Base-by-base conservation (phyloP, 2,113 vertebrate species). In the Pungitius pungitius region DNA sequence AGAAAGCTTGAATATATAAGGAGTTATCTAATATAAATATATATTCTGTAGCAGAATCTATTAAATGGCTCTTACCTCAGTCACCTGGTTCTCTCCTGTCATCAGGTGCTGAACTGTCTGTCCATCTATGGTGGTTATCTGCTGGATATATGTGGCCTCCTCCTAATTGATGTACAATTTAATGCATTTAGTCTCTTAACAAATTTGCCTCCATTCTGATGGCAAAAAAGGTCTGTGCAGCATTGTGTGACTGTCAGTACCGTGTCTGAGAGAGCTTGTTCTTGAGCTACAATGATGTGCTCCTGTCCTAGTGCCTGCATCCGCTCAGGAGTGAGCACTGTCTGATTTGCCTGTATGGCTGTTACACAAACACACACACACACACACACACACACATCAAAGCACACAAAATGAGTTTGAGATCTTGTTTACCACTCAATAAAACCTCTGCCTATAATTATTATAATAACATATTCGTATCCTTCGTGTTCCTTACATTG, bases 101-200 rank as follows among this genome's bases (percentile, higher is more conserved):
- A 99, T 96, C 57, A 99, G 91, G 72, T 99, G 97, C 91, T 98
- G 97, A 17, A 99, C 95, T 0, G 95, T 98, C 90, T 98, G 96
- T 10, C 97, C 97, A 0, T 99, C 97, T 0, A 97, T 95, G 0
- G 97, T 98, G 0, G 96, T 97, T 74, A 99, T 98, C 87, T 99
- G 97, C 83, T 99, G 97, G 89, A 99, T 98, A 72, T 97, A 99
- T 0, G 97, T 77, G 3, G 96, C 94, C 73, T 99, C 97, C 86
- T 97, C 97, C 97, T 99, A 92, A 78, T 70, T 6, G 47, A 73
- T 12, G 30, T 2, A 72, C 6, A 75, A 6, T 45, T 42, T 9
- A 37, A 33, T 22, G 6, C 0, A 65, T 54, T 67, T 39, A 30
- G 61, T 64, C 14, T 51, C 22, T 4, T 51, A 56, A 64, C 37